Evolutionary conservation across 2,888 invertebrate genomes (phyloP).

Genomic region (Pasiphila rectangulata): DNA sequence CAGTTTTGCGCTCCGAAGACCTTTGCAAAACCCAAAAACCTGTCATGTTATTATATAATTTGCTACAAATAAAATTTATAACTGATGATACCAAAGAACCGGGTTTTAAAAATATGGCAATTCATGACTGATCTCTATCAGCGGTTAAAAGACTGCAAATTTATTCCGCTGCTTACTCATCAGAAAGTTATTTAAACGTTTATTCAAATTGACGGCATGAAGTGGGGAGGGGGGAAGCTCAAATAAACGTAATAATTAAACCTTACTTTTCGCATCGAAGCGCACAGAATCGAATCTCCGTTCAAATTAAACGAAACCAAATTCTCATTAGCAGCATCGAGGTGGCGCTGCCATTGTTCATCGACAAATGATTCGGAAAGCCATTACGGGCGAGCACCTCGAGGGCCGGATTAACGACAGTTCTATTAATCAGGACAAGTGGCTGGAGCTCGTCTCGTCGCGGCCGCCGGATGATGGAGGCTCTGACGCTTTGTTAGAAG

Average conservation of each 20-base stretch:
- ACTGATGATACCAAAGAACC: not conserved
- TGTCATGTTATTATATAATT: not conserved
- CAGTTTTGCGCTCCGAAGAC: not conserved
- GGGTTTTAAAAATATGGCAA: not conserved
- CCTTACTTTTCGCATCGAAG: slow-evolving; percentile 1
- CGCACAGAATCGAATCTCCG: slow-evolving; percentile 10
- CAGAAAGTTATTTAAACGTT: not conserved
- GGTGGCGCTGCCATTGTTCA: slow-evolving; percentile 21
- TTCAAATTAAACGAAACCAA: slow-evolving; percentile 17
- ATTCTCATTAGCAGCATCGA: slow-evolving; percentile 23
- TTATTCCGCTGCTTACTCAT: not conserved
- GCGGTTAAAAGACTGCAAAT: not conserved
- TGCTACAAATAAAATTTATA: not conserved
- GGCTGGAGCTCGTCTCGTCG: slow-evolving; percentile 14
- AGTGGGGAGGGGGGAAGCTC: not conserved
- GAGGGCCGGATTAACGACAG: slow-evolving; percentile 16
- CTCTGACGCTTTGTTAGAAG: not conserved
- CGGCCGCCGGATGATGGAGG: not conserved
- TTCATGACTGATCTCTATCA: not conserved
- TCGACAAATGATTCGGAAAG: slow-evolving; percentile 27
- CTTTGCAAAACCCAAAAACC: not conserved
- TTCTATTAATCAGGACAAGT: slow-evolving; percentile 23
- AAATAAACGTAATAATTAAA: not conserved
- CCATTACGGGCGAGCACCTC: slow-evolving; percentile 23
- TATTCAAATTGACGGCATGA: not conserved